Conservation (phyloP, 2,797 vertebrate species). For the Sebastes baramenuke region DNA sequence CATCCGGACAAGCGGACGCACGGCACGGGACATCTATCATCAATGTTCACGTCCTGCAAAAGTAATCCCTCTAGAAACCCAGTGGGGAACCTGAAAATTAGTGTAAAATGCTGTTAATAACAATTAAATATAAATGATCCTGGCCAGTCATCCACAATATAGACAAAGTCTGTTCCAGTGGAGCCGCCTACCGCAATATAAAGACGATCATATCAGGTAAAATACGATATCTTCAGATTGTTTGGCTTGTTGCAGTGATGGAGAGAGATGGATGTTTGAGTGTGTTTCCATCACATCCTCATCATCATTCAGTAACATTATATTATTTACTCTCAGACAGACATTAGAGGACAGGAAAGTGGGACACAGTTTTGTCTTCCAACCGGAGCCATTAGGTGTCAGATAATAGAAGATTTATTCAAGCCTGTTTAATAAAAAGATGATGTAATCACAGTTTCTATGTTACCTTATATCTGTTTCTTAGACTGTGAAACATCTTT, state of each 20-base stretch:
- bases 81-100: no score
- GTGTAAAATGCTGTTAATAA: no score
- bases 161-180: neutral
- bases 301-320: neutral
- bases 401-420: neutral
- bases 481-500: neutral
- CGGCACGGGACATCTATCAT: no score
- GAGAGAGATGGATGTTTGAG: neutral
- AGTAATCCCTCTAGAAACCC: no score
- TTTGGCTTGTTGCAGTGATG: neutral
- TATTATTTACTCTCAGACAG: neutral
- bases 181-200: neutral
- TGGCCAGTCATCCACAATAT: neutral
- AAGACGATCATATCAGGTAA: neutral
- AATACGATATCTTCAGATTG: neutral
- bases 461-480: neutral
- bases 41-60: no score
- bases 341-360: neutral
- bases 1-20: no score
- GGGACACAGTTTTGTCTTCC: neutral
- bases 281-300: neutral
- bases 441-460: neutral
- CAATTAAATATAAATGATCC: no score
- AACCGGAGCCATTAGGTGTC: neutral
- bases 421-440: neutral